These are phyloP conservation scores for Schizopygopsis malacanthus DNA, from an alignment of 2,797 vertebrate genomes.

Conservation along the genomic window DNA sequence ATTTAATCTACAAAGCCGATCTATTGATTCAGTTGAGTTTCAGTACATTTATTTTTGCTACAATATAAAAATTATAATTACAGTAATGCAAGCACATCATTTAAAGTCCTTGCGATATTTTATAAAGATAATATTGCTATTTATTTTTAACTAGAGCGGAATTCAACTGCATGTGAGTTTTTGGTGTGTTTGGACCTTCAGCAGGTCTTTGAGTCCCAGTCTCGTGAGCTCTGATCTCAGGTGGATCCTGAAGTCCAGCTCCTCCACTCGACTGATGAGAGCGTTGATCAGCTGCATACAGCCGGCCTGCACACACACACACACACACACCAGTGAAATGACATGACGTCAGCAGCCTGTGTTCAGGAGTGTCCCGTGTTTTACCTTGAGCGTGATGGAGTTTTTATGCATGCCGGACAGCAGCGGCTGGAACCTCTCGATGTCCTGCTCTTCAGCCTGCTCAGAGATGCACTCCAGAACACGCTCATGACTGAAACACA, in stretches of 20 bases:
- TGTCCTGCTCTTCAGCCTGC: slow-evolving; percentile 85
- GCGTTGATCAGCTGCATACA: slow-evolving; percentile 93
- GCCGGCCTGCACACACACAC: slow-evolving; percentile 69
- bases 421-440: slow-evolving; percentile 90
- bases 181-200: slow-evolving; percentile 75
- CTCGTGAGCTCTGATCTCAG: slow-evolving; percentile 91
- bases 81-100: background rate
- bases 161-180: background rate
- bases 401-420: slow-evolving; percentile 83
- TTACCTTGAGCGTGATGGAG: slow-evolving; percentile 84
- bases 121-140: background rate
- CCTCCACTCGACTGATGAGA: slow-evolving; percentile 88
- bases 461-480: slow-evolving; percentile 90
- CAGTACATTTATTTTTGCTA: background rate
- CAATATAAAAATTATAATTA: background rate
- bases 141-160: background rate
- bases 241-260: slow-evolving; percentile 93
- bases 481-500: slow-evolving; percentile 82
- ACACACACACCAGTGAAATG: background rate
- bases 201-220: slow-evolving; percentile 81
- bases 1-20: background rate
- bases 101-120: background rate
- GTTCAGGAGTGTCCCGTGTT: background rate
- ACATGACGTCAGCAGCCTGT: background rate
- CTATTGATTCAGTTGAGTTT: background rate